Evolutionary conservation across 2,113 vertebrate species (phyloP).

Genomic region (Eulemur rufifrons): DNA sequence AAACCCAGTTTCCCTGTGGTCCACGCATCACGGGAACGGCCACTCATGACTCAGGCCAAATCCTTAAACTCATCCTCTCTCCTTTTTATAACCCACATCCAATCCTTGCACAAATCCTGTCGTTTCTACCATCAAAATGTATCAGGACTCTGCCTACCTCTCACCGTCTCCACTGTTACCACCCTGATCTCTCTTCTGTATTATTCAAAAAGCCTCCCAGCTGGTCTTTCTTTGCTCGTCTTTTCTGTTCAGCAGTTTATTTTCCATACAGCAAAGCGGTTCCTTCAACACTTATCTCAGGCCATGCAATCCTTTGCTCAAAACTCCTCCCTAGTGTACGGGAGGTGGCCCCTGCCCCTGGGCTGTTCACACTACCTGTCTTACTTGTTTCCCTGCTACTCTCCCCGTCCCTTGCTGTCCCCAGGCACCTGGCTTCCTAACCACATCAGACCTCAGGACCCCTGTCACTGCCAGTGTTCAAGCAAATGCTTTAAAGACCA

Average conservation of each 20-base stretch:
- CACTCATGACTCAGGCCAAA: background rate
- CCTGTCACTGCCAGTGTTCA: background rate
- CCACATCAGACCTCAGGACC: background rate
- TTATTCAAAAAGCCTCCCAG: background rate
- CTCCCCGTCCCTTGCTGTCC: background rate
- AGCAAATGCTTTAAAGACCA: background rate
- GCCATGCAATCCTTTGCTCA: background rate
- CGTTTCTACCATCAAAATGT: background rate
- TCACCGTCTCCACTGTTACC: background rate
- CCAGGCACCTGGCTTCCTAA: background rate
- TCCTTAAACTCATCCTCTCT: background rate
- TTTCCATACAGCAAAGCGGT: background rate
- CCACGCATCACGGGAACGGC: background rate
- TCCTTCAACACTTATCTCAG: background rate
- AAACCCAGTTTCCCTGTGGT: accelerated
- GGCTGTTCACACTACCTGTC: background rate
- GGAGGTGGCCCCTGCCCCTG: background rate
- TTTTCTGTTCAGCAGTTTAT: background rate
- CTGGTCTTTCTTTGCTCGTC: background rate
- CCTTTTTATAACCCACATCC: background rate
- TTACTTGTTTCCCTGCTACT: background rate
- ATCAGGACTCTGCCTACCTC: background rate
- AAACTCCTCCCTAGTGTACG: background rate
- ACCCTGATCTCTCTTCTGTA: background rate
- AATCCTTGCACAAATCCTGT: background rate